Conservation (phyloP, 2,113 vertebrate genomes). For the Syngnathus floridae region DNA sequence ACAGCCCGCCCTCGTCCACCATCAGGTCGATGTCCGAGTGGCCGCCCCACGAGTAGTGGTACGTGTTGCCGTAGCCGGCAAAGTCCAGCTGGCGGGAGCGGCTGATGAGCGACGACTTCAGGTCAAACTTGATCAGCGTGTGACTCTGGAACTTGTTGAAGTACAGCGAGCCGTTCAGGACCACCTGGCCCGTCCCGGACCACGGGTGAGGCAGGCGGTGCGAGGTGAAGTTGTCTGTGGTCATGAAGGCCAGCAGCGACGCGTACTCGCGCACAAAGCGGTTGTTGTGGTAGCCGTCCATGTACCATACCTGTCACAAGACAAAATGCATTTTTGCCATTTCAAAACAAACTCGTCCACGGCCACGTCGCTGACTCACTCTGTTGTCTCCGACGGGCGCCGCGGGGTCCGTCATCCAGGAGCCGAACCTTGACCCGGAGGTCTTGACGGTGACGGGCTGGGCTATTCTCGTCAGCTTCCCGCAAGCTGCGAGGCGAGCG, state of each 20-base stretch:
- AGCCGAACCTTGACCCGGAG: conserved; percentile 91
- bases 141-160: conserved; percentile 64
- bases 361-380: conserved; percentile 65
- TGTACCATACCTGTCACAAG: conserved; percentile 52
- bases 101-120: conserved; percentile 47
- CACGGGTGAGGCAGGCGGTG: conserved; percentile 60
- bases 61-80: conserved; percentile 59
- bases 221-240: conserved; percentile 55
- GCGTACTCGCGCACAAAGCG: conserved; percentile 57
- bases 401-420: conserved; percentile 93
- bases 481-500: conserved; percentile 71
- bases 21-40: conserved; percentile 60
- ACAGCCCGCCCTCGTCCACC: conserved; percentile 59
- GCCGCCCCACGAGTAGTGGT: conserved; percentile 59
- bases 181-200: conserved; percentile 58
- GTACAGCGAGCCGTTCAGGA: conserved; percentile 57
- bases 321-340: no score
- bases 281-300: conserved; percentile 63
- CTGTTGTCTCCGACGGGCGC: conserved; percentile 86
- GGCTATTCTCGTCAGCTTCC: conserved; percentile 92
- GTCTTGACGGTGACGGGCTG: conserved; percentile 91
- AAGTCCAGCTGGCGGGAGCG: conserved; percentile 52
- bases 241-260: conserved; percentile 52
- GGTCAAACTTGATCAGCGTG: conserved; percentile 57
- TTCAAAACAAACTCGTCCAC: no score